Base-by-base conservation (phyloP, 2,888 invertebrate genomes). In the Mesorhabditis belari region DNA sequence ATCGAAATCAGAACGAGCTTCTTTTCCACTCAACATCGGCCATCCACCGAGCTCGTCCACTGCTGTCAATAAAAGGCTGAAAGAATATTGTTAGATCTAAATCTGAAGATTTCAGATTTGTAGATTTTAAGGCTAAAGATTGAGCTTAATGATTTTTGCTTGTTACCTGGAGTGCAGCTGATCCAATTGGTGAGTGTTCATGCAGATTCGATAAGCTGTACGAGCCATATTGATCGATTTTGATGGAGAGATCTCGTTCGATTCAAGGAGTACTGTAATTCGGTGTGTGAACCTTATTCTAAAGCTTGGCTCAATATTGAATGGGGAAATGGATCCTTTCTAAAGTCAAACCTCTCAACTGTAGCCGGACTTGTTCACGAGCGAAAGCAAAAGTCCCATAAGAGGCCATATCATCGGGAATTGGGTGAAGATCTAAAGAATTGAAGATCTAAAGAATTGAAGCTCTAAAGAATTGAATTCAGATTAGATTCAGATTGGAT, bases 341-440 rank as follows among this genome's bases (percentile, higher is more conserved):
- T 9, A 9, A 1, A 1, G 23, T 17, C 51, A 4, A 25, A 71
- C 74, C 68, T 67, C 72, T 65, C 65, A 75, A 67, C 62, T 79
- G 77, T 26, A 62, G 66, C 29, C 73, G 68, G 21, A 79, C 77
- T 63, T 80, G 78, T 57, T 80, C 76, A 9, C 77, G 61, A 24
- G 77, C 69, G 29, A 75, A 73, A 5, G 75, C 66, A 59, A 79
- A 79, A 19, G 75, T 77, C 1, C 78, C 78, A 56, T 73, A 74
- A 53, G 71, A 71, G 35, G 66, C 67, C 64, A 75, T 64, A 55
- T 80, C 69, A 61, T 68, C 74, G 49, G 77, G 71, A 62, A 77
- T 73, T 9, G 65, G 63, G 52, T 77, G 73, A n/a, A n/a, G n/a
- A n/a, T n/a, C n/a, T n/a, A n/a, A n/a, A n/a, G n/a, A n/a, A n/a